phyloP scores from a whole-genome alignment of 2,888 invertebrate genomes.

The Dioctria rufipes region DNA sequence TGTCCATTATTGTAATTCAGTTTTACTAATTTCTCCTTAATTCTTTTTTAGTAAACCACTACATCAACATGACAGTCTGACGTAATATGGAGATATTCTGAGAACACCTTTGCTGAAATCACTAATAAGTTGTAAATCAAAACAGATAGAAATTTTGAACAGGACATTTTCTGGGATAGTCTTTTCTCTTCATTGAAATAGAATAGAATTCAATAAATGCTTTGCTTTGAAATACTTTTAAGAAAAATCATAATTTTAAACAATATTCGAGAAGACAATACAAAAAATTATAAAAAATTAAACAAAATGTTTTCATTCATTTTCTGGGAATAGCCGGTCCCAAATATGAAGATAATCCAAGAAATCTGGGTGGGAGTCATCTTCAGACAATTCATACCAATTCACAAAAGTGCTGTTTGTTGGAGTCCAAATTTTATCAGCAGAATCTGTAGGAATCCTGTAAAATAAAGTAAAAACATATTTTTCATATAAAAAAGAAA shows the following conservation, averaged over 20 bases:
- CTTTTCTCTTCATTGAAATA: not conserved
- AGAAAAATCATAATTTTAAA: too few species aligned
- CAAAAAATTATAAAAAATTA: too few species aligned
- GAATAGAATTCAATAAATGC: too few species aligned
- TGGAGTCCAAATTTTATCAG: not conserved
- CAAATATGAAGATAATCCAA: slow-evolving; percentile 30
- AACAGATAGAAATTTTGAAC: not conserved
- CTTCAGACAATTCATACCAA: slow-evolving; percentile 20
- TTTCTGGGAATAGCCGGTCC: slow-evolving; percentile 13
- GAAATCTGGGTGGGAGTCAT: slow-evolving; percentile 11
- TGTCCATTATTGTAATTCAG: not conserved
- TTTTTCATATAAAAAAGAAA: not conserved
- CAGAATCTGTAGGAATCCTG: too few species aligned
- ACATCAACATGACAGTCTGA: not conserved
- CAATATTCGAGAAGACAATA: too few species aligned
- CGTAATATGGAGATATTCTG: not conserved
- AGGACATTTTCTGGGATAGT: not conserved
- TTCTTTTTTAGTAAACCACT: not conserved
- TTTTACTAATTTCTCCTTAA: not conserved
- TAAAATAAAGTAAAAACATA: not conserved
- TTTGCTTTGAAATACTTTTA: too few species aligned
- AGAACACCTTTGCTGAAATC: not conserved
- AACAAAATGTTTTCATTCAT: too few species aligned
- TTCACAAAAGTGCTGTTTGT: not conserved
- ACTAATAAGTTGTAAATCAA: not conserved